Conservation (phyloP, 2,888 invertebrate species). For the Scaptomyza tumidula region DNA sequence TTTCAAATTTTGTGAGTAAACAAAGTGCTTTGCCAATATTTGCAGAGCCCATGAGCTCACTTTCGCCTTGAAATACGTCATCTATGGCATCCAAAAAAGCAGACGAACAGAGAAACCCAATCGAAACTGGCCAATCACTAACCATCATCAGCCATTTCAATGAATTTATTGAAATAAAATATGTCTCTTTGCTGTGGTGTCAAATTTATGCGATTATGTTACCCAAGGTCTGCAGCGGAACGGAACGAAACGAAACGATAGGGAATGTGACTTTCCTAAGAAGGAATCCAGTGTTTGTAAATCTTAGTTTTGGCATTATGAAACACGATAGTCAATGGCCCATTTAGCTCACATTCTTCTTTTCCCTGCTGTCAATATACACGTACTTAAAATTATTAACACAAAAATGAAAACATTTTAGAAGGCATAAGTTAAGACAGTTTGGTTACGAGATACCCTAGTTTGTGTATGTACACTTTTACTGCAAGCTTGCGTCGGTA, state of each 20-base stretch:
- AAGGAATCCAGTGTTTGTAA: conserved; percentile 40
- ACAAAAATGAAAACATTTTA: neutral
- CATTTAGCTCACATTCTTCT: neutral
- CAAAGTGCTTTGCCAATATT: conserved; percentile 75
- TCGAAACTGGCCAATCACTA: conserved; percentile 28
- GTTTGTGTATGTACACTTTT: too few relatives aligned
- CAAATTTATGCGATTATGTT: conserved; percentile 67
- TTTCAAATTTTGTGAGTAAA: conserved; percentile 47
- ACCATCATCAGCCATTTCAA: conserved; percentile 38
- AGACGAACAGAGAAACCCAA: neutral
- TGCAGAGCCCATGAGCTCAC: conserved; percentile 61
- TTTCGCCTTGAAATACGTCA: too few relatives aligned
- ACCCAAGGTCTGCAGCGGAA: conserved; percentile 37
- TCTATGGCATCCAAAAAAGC: conserved; percentile 11
- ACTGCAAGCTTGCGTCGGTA: too few relatives aligned
- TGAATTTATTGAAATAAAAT: conserved; percentile 72
- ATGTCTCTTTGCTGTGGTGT: conserved; percentile 60
- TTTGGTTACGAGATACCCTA: neutral
- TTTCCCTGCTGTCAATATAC: conserved; percentile 9
- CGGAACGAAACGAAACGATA: neutral
- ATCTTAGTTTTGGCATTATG: conserved; percentile 24
- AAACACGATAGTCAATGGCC: conserved; percentile 23
- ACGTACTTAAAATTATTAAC: conserved; percentile 4
- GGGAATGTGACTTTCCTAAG: conserved; percentile 1
- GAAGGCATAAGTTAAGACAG: too few relatives aligned